Evolutionary conservation across 92 coral and sea anemone genomes (phyloP), one percentile per base, ranked within the genome.

Genomic region (Metridium senile): DNA sequence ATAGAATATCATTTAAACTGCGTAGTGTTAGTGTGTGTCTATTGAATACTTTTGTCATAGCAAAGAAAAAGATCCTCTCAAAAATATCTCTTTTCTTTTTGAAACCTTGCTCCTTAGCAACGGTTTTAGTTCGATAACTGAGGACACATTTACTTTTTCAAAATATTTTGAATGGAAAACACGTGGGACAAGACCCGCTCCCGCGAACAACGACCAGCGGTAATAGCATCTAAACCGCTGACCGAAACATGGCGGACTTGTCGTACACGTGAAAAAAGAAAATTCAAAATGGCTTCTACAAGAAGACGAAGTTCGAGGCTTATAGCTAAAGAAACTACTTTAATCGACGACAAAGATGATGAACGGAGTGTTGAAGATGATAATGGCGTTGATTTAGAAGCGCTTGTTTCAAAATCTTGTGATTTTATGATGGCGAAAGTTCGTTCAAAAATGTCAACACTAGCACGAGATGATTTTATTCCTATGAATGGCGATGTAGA

Each of bases 221-320:
- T 32, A 26, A 16, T 6, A 32, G 29, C 69, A 52, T 56, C 22
- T 39, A 39, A 39, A 13, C 59, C 59, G 59, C 59, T 54, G 59
- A 21, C 2, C 25, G 23, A 21, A 54, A 54, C 2, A 21, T 16
- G 20, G 59, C 59, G 59, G 59, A 21, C 59, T 54, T 46, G 21
- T 23, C 19, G 28, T 25, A 11, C 22, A 16, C 9, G 13, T 31
- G 8, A 59, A 0, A 47, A 51, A 54, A 9, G 2, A 21, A 54
- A 16, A 17, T 9, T 25, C 29, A 63, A 59, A 45, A 79, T 79
- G 84, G 49, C 49, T 39, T 25, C 76, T 7, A 32, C 68, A 70
- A 79, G 43, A 68, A 57, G 84, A 79, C 52, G 88, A 52, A 83
- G 88, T 49, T 71, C 34, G 11, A 82, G 92, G 6, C 46, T 78